A percentile compares a stretch with the other conserved stretches of the same genome.
Conservation (phyloP, 2,113 vertebrate species). For the Gambusia holbrooki region DNA sequence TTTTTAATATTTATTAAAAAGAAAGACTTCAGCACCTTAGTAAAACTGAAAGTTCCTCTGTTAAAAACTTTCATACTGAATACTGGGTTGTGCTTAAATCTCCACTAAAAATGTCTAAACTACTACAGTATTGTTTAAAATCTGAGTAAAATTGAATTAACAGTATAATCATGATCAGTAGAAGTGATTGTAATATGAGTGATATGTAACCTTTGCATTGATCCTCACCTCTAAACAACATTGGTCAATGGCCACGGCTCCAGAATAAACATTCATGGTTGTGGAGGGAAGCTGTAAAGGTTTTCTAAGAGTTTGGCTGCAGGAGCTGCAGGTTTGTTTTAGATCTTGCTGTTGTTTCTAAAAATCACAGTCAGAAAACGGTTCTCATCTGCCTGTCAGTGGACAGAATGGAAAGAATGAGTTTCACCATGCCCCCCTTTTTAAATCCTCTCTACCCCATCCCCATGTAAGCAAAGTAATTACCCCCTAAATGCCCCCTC, state of each 20-base stretch:
- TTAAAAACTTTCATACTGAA: no score
- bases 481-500: slow-evolving; percentile 22
- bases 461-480: not conserved
- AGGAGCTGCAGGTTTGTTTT: not conserved
- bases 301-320: no score
- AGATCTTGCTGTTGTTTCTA: not conserved
- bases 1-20: no score
- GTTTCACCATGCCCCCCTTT: slow-evolving; percentile 7
- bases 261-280: not conserved
- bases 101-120: no score
- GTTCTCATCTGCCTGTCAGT: slow-evolving; percentile 22
- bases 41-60: no score
- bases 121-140: not conserved
- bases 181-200: not conserved
- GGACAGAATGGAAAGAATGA: slow-evolving; percentile 59
- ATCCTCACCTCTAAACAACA: not conserved
- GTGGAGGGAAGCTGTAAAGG: not conserved
- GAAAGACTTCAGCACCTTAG: no score
- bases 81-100: no score
- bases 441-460: slow-evolving; percentile 21
- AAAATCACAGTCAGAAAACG: not conserved
- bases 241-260: not conserved
- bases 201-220: not conserved
- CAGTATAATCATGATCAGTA: not conserved
- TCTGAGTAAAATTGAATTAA: not conserved